Percentiles rank a stretch among this genome's conserved stretches.
Conservation (phyloP, 2,113 vertebrate species). For the Rallus limicola region DNA sequence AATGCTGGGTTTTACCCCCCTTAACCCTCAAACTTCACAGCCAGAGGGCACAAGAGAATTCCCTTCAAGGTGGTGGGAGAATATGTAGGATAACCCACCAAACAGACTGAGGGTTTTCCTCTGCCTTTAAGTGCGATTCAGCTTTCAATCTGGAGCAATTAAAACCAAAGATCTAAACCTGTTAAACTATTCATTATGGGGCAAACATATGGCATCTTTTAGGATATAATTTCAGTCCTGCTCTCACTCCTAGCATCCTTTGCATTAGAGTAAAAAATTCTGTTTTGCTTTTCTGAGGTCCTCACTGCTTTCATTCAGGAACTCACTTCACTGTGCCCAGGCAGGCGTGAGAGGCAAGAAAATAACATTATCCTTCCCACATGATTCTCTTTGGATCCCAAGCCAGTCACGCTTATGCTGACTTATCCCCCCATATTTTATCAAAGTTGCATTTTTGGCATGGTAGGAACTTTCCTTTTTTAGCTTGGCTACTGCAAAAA, state of each 20-base stretch:
- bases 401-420: not conserved
- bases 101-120: not conserved
- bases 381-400: not conserved
- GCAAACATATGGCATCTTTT: not conserved
- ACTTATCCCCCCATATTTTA: conserved; percentile 18
- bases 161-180: not conserved
- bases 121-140: not conserved
- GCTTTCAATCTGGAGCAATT: not conserved
- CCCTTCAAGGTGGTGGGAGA: not conserved
- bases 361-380: not conserved
- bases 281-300: not conserved
- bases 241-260: not conserved
- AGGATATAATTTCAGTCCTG: not conserved
- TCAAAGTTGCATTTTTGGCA: conserved; percentile 35
- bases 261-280: not conserved
- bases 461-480: conserved; percentile 14
- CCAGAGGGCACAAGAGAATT: not conserved
- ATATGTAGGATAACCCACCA: not conserved
- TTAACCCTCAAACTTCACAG: not conserved
- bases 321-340: not conserved
- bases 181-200: not conserved
- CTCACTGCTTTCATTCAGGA: not conserved
- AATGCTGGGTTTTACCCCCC: not conserved
- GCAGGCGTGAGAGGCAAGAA: not conserved
- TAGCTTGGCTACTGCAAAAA: conserved; percentile 10